A percentile compares a stretch with the other conserved stretches of the same genome.
phyloP scores from a whole-genome alignment of 2,113 vertebrate species.

The Agelaius tricolor region DNA sequence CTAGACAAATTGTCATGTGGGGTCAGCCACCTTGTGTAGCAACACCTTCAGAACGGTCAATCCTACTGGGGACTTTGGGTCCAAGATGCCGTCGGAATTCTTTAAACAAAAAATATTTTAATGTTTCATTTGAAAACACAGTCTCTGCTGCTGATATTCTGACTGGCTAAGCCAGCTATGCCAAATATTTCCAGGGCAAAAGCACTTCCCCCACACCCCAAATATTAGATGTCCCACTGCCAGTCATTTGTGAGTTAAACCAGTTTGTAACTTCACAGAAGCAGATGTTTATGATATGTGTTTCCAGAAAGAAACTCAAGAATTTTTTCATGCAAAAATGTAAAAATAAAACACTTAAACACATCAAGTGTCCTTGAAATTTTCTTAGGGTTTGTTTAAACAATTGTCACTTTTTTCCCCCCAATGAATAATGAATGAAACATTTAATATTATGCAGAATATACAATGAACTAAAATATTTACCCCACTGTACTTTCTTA shows the following conservation, averaged over 20 bases:
- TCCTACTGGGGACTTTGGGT: background rate
- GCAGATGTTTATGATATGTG: background rate
- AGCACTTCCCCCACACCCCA: rapidly evolving
- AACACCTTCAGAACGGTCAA: background rate
- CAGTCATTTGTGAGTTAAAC: background rate
- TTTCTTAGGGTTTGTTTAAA: slow-evolving; percentile 34
- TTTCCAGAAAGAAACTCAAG: background rate
- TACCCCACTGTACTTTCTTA: slow-evolving; percentile 37
- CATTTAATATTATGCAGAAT: slow-evolving; percentile 56
- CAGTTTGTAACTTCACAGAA: background rate
- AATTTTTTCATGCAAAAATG: background rate
- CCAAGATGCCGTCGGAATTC: background rate
- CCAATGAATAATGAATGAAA: slow-evolving; percentile 62
- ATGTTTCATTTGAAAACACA: background rate
- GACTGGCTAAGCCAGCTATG: background rate
- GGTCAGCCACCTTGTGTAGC: rapidly evolving
- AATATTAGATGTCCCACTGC: background rate
- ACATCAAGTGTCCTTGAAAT: background rate
- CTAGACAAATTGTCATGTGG: background rate
- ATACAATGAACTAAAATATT: slow-evolving; percentile 46
- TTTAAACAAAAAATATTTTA: background rate
- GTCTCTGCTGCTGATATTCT: background rate
- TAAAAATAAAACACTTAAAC: background rate
- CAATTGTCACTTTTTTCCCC: background rate
- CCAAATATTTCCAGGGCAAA: background rate